Conservation (phyloP, 2,888 invertebrate species). For the Kryphioiulus occultus region DNA sequence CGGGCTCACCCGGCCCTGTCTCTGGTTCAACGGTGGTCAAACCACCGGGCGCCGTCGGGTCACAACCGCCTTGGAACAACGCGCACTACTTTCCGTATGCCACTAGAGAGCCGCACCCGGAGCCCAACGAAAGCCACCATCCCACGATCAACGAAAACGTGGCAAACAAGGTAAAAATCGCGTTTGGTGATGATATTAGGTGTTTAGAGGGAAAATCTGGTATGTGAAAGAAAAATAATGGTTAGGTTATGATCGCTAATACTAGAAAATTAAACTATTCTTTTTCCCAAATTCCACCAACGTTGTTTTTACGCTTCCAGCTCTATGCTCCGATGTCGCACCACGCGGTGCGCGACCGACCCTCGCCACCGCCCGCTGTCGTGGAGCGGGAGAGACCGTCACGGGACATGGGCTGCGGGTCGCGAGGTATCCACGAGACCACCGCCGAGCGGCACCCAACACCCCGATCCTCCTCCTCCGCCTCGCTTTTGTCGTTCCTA, state of each 20-base stretch:
- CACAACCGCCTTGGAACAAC: not conserved
- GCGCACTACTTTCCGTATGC: not conserved
- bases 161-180: not conserved
- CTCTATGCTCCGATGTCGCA: not conserved
- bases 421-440: not conserved
- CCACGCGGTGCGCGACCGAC: not conserved
- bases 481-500: not conserved
- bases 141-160: not conserved
- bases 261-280: too few species aligned
- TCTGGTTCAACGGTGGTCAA: not conserved
- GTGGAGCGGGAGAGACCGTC: not conserved
- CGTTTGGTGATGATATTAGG: too few species aligned
- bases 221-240: too few species aligned
- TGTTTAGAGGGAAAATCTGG: too few species aligned
- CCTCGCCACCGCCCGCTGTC: not conserved
- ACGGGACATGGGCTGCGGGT: not conserved
- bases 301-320: too few species aligned
- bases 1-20: conserved; percentile 32
- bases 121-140: not conserved
- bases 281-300: too few species aligned
- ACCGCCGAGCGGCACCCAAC: not conserved
- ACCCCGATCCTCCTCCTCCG: not conserved
- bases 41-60: not conserved
- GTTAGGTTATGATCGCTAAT: too few species aligned
- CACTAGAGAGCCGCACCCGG: not conserved